A percentile compares a stretch with the other conserved stretches of the same genome.
phyloP scores from a whole-genome alignment of 2,797 vertebrate genomes.

The Chloroceryle inda region DNA sequence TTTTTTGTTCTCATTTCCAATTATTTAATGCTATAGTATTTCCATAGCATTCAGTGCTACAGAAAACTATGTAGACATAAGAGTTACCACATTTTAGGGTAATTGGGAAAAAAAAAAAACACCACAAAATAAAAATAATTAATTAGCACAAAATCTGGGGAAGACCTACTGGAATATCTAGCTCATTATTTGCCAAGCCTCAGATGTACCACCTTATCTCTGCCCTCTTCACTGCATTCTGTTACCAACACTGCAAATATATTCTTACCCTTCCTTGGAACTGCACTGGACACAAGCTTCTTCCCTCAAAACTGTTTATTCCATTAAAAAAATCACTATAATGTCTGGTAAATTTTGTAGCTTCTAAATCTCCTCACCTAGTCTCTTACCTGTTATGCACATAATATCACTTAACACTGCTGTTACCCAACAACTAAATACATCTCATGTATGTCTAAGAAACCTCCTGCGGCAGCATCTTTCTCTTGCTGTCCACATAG shows the following conservation, averaged over 20 bases:
- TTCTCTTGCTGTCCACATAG: background rate
- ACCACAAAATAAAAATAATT: background rate
- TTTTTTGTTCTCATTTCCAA: background rate
- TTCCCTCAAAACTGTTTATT: background rate
- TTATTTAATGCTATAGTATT: background rate
- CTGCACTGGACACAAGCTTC: background rate
- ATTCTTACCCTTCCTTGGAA: background rate
- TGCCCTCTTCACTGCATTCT: background rate
- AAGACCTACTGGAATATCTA: background rate
- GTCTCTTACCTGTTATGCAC: background rate
- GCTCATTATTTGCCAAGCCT: background rate
- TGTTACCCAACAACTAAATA: background rate
- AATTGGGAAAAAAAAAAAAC: background rate
- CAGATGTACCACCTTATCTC: background rate
- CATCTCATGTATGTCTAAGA: background rate
- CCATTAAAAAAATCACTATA: background rate
- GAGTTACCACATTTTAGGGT: background rate
- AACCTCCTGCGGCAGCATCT: background rate
- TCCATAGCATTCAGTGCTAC: background rate
- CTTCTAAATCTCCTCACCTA: background rate
- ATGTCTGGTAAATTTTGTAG: background rate
- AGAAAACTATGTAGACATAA: background rate
- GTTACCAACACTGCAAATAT: background rate
- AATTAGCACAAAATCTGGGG: background rate
- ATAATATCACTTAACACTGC: background rate